Evolutionary conservation across 2,113 vertebrate genomes (phyloP), one percentile per base, ranked within the genome.

Genomic region (Ceyx cyanopectus): DNA sequence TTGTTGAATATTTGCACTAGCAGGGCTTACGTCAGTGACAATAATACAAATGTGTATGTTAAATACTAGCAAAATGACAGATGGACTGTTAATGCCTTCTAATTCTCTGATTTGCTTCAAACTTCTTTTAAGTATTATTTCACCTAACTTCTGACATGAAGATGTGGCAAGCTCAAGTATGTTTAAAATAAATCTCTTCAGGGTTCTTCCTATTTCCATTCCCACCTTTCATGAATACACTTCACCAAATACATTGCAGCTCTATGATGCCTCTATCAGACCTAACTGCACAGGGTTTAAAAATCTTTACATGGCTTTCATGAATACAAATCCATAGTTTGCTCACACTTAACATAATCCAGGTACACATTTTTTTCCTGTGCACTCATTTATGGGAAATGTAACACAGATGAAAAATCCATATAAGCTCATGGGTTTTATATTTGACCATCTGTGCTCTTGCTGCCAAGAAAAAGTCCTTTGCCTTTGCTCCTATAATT

Each of bases 1-100:
- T 96, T 57, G 77, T 73, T 83, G 93, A 94, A 53, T 91, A 32
- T 96, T 96, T 97, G 65, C 37, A 72, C 18, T 70, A 91, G 11
- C 50, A 24, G 46, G 87, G 89, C 91, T 95, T 95, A 76, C 34
- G 5, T 75, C 75, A 95, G 74, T 60, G 91, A 45, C 48, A 92
- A 23, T 26, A 87, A 51, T 34, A 81, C 56, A 92, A 91, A 96
- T 87, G 93, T 74, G 27, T 45, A 93, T 85, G 54, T 91, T 95
- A 96, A 95, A 94, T 80, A 94, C 56, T 69, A 81, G 58, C 17
- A 81, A 80, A 84, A 85, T 45, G 18, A 22, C n/a, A 69, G 20
- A 61, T 45, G 8, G 13, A 48, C 68, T 85, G 14, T 22, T 84
- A 91, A 81, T 67, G 41, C 61, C 67, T 78, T 96, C 85, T 91